Base-by-base conservation (phyloP, 2,113 vertebrate species). In the Emydocephalus ijimae region DNA sequence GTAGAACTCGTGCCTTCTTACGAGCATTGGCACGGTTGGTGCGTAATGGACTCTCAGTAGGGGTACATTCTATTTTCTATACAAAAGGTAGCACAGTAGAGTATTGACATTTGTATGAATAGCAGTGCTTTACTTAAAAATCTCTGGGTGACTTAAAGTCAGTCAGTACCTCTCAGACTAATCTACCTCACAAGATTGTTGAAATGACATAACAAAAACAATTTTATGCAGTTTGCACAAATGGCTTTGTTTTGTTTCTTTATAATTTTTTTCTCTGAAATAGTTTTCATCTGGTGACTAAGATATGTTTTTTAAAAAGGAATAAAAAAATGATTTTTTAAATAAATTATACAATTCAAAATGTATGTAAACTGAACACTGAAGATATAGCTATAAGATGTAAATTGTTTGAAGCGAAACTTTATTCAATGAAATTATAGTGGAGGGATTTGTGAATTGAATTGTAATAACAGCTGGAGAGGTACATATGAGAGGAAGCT, bases 211-310 rank as follows among this genome's bases (percentile, higher is more conserved):
- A 34, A 39, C 69, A 24, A 10, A 64, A 54, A 69, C 6, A 15
- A 10, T 43, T 88, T 29, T 74, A 55, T 14, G 20, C 39, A 74
- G 29, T 45, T 69, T 21, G n/a, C 39, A 85, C 43, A 26, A 45
- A 29, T 1, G 15, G 69, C 6, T 81, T 81, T 64, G 9, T 45
- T 9, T 26, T 3, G 2, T 59, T 0, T 0, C 4, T 61, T 1
- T 26, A 0, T 57, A 0, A 0, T 45, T 26, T 48, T 43, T 89
- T 87, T 23, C 54, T 15, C 1, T 50, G 26, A 48, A 59, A 52
- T 52, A 34, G 55, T 94, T 90, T 56, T 50, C 1, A 21, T 6
- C 26, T 89, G 34, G 1, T 21, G 43, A 4, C 0, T 39, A 1
- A 4, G 7, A 34, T 29, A n/a, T 90, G 50, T 18, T 45, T 3